Base-by-base conservation (phyloP, 2,113 vertebrate species). In the Micronycteris hirsuta region DNA sequence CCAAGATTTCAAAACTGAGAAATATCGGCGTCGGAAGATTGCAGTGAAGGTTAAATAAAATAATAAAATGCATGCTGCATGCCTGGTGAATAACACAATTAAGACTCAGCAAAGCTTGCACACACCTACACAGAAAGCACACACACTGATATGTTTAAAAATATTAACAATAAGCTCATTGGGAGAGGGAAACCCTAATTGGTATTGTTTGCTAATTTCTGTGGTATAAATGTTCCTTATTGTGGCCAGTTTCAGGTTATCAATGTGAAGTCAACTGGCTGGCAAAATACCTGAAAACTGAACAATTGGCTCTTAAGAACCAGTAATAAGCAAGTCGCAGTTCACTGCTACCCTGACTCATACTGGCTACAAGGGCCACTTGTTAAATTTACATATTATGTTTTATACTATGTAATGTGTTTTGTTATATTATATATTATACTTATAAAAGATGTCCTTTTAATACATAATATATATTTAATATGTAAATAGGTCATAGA, bases 391-490 rank as follows among this genome's bases (percentile, higher is more conserved):
- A 54, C 71, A 36, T 20, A 54, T 41, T 61, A 26, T 67, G 31
- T 52, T 74, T 92, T 81, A 91, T 15, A 80, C 61, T 68, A 74
- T 65, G 15, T 20, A 63, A 31, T 36, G 81, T 43, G 26, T 67
- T 43, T 89, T 76, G 41, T 26, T 87, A 77, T 41, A 67, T 73
- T 73, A 86, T 61, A 74, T 56, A 89, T 92, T 76, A 84, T 58
- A 43, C 73, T 89, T 70, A 56, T 65, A 67, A 58, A 83, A 7
- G 26, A 68, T 89, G 58, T 43, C 68, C 82, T 86, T 93, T 94
- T 88, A 91, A 84, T 65, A 93, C 65, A 93, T 68, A 83, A 78
- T 86, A 74, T 92, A 88, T 86, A 86, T 63, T 91, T 89, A 91
- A 93, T 91, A 82, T 19, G 68, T 89, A 84, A 91, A 81, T 91